phyloP scores from a whole-genome alignment of 2,888 invertebrate genomes.

The Camponotus fellah region DNA sequence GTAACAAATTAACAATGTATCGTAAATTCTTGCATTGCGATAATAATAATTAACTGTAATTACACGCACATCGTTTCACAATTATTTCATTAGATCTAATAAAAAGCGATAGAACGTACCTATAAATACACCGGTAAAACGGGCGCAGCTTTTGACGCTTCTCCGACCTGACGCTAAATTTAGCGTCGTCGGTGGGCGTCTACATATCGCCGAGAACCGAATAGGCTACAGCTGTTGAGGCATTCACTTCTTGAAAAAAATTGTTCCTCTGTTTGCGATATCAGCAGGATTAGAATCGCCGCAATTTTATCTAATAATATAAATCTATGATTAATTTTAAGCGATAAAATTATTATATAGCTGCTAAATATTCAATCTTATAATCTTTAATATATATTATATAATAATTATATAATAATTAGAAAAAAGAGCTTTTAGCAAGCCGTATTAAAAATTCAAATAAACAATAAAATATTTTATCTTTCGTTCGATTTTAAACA shows the following conservation, averaged over 20 bases:
- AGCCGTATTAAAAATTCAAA: not conserved
- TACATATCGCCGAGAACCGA: conserved; percentile 74
- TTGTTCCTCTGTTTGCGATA: conserved; percentile 63
- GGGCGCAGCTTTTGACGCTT: conserved; percentile 49
- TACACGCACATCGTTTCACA: not conserved
- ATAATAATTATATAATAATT: not conserved
- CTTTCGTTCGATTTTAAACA: not conserved
- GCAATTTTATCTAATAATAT: conserved; percentile 29
- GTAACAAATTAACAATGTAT: not conserved
- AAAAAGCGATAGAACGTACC: conserved; percentile 12
- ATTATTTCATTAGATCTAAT: conserved; percentile 41
- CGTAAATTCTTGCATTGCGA: not conserved
- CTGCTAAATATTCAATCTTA: not conserved
- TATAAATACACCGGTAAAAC: conserved; percentile 51
- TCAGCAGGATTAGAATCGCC: conserved; percentile 59
- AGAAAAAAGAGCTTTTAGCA: not conserved
- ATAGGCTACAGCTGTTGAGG: conserved; percentile 78
- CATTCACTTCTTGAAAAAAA: conserved; percentile 66
- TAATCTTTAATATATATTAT: no score
- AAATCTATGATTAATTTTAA: not conserved
- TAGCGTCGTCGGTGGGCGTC: conserved; percentile 82
- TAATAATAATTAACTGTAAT: not conserved
- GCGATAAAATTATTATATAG: not conserved
- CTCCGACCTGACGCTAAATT: conserved; percentile 79
- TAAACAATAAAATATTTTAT: not conserved